These are phyloP conservation scores for Monomorium pharaonis DNA, from an alignment of 1,140 invertebrate genomes.

Conservation along the genomic window DNA sequence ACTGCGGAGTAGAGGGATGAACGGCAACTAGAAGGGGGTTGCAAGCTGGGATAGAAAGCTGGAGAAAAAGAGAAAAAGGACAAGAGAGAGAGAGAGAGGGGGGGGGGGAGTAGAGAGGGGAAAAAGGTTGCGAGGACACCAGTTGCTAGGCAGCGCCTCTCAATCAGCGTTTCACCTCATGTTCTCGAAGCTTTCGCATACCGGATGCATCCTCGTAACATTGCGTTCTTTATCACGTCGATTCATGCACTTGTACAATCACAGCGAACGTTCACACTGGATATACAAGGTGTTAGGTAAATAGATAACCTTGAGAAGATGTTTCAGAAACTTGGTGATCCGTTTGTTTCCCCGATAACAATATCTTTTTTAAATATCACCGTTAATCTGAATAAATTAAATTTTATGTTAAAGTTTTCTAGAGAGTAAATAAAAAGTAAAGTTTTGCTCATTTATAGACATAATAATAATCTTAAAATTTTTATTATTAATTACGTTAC, in stretches of 20 bases:
- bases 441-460: neutral
- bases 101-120: conserved; percentile 44
- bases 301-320: neutral
- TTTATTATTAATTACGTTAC: neutral
- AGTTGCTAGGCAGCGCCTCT: conserved; percentile 83
- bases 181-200: conserved; percentile 69
- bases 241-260: conserved; percentile 34
- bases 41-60: conserved; percentile 32
- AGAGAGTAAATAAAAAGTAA: neutral
- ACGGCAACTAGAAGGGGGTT: neutral
- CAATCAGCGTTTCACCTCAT: conserved; percentile 77
- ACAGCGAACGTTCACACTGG: neutral
- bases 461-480: neutral
- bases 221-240: conserved; percentile 74
- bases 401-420: neutral
- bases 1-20: neutral
- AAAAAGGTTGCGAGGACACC: conserved; percentile 79
- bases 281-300: neutral
- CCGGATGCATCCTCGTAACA: conserved; percentile 75
- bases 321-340: neutral
- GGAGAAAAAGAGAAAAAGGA: conserved; percentile 44
- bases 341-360: neutral
- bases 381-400: neutral
- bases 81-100: conserved; percentile 35
- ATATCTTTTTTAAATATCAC: neutral